Percentiles rank a stretch among this genome's conserved stretches.
phyloP scores from a whole-genome alignment of 2,888 invertebrate species.

The Tholera decimalis region DNA sequence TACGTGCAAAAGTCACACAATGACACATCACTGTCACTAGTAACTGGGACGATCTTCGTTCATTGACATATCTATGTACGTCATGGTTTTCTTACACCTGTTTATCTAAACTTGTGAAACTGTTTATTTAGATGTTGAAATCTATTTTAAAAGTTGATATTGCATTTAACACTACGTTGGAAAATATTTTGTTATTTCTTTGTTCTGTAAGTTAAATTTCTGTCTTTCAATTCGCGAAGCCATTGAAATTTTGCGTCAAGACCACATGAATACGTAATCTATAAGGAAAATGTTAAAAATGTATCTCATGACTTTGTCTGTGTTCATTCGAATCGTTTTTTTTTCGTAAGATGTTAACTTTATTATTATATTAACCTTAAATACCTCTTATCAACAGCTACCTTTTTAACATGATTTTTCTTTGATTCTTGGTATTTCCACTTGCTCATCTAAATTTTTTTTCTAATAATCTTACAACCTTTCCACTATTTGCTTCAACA shows the following conservation, averaged over 20 bases:
- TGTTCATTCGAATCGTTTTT: conserved; percentile 17
- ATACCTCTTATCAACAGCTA: neutral
- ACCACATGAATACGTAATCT: conserved; percentile 37
- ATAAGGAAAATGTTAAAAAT: conserved; percentile 47
- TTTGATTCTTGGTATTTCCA: conserved; percentile 3
- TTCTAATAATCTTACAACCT: conserved; percentile 14
- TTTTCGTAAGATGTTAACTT: conserved; percentile 19
- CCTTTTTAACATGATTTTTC: conserved; percentile 1
- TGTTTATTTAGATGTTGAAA: conserved; percentile 43
- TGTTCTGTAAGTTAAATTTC: conserved; percentile 8
- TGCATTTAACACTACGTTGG: conserved; percentile 11
- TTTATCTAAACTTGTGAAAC: conserved; percentile 41
- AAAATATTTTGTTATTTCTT: conserved; percentile 19
- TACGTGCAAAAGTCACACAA: conserved; percentile 16
- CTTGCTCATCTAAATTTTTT: conserved; percentile 9
- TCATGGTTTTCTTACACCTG: conserved; percentile 20
- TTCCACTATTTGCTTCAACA: conserved; percentile 3
- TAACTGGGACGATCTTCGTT: conserved; percentile 41
- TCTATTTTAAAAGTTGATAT: conserved; percentile 26
- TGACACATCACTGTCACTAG: conserved; percentile 40
- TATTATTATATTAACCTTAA: neutral
- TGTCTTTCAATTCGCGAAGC: conserved; percentile 8
- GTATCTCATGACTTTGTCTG: conserved; percentile 20
- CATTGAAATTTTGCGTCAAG: conserved; percentile 15
- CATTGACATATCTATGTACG: conserved; percentile 49